Percentiles rank a stretch among this genome's conserved stretches.
Evolutionary conservation across 2,797 vertebrate genomes (phyloP).

Genomic region (Pachyuromys duprasi): DNA sequence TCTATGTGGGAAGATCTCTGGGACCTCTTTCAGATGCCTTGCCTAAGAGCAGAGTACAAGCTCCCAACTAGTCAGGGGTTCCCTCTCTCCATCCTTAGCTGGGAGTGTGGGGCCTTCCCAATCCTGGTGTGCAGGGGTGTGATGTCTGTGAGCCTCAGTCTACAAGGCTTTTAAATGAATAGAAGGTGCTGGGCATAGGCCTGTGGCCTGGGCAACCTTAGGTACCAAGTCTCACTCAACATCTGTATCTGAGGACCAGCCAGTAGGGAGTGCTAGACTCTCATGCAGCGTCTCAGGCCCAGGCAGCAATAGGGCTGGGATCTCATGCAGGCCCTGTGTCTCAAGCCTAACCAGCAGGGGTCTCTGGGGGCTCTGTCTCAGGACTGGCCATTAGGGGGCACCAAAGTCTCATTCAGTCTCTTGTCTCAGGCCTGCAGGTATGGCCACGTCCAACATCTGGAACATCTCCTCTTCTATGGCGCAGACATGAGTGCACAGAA

Average conservation of each 20-base stretch:
- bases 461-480: conserved; percentile 97
- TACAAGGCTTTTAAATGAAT: accelerated
- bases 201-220: background rate
- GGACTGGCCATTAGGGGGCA: background rate
- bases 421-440: conserved; percentile 93
- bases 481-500: conserved; percentile 97
- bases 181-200: background rate
- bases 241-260: background rate
- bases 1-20: background rate
- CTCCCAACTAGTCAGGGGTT: accelerated
- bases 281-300: background rate
- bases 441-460: conserved; percentile 95
- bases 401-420: accelerated
- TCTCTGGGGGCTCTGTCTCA: background rate
- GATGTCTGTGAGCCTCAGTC: background rate
- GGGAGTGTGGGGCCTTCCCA: accelerated
- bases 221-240: background rate
- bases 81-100: no score
- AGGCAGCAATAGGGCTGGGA: background rate
- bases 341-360: background rate
- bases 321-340: background rate
- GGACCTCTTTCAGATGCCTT: background rate
- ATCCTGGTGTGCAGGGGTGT: background rate
- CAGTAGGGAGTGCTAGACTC: background rate
- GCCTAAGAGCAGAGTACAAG: accelerated